Evolutionary conservation across 2,888 invertebrate species (phyloP).

Genomic region (Leptinotarsa juncta): DNA sequence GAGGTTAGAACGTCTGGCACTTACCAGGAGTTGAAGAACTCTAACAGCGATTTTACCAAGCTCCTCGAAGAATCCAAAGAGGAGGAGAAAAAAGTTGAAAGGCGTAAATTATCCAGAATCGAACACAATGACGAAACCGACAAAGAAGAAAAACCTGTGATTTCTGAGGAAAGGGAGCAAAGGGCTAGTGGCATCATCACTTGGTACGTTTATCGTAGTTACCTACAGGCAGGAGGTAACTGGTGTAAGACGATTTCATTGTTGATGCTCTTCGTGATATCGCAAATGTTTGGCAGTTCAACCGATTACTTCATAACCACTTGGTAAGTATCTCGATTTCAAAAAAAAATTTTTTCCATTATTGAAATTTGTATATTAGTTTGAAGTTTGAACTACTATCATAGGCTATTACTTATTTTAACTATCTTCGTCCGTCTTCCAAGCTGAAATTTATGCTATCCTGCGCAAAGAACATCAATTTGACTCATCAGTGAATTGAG

Average conservation of each 20-base stretch:
- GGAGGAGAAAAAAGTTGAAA: slow-evolving; percentile 37
- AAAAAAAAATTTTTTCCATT: not conserved
- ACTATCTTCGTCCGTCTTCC: too few species aligned
- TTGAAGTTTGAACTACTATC: not conserved
- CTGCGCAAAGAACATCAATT: too few species aligned
- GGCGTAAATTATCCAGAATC: slow-evolving; percentile 65
- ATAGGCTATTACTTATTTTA: too few species aligned
- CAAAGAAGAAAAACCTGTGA: slow-evolving; percentile 40
- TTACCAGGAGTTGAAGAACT: slow-evolving; percentile 76
- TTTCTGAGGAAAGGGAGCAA: slow-evolving; percentile 68
- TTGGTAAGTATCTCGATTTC: slow-evolving; percentile 71
- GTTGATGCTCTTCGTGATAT: slow-evolving; percentile 64
- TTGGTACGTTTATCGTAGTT: slow-evolving; percentile 73
- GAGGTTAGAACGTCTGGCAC: slow-evolving; percentile 65
- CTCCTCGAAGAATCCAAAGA: slow-evolving; percentile 63
- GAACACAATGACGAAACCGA: slow-evolving; percentile 45
- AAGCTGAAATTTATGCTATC: too few species aligned
- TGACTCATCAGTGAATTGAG: too few species aligned
- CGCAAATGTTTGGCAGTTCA: slow-evolving; percentile 71
- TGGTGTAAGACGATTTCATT: slow-evolving; percentile 64
- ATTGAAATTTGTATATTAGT: not conserved
- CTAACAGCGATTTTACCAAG: slow-evolving; percentile 80
- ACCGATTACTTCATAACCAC: slow-evolving; percentile 84
- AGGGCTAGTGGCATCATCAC: slow-evolving; percentile 71
- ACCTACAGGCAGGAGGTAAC: slow-evolving; percentile 80